A percentile compares a stretch with the other conserved stretches of the same genome.
These are phyloP conservation scores for Copsychus sechellarum DNA, from an alignment of 2,113 vertebrate genomes.

Conservation along the genomic window DNA sequence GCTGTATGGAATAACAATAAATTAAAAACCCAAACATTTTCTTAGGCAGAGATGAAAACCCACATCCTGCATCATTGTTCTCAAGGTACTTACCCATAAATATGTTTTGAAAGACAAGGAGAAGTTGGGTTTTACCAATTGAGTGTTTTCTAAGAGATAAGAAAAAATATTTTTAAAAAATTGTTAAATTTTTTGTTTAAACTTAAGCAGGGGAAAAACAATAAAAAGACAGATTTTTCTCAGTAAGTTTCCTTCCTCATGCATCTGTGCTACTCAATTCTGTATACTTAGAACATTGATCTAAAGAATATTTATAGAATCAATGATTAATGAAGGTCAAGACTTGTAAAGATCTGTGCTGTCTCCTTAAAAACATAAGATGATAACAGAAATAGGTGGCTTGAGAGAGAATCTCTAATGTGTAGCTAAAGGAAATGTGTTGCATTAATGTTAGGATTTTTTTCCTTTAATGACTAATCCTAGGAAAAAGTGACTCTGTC, in stretches of 20 bases:
- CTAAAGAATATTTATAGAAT: not conserved
- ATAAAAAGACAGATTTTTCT: accelerated
- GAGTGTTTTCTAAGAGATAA: not conserved
- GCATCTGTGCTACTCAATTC: not conserved
- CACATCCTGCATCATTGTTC: not conserved
- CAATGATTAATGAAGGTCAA: not conserved
- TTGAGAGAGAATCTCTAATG: not conserved
- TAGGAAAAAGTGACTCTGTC: not conserved
- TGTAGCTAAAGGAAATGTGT: not conserved
- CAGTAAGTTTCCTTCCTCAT: not conserved
- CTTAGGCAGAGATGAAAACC: not conserved
- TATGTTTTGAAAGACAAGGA: not conserved
- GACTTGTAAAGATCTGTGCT: not conserved
- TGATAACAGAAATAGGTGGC: not conserved
- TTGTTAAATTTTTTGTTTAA: not conserved
- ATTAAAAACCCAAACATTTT: not conserved
- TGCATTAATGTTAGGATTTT: not conserved
- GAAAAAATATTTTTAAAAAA: not conserved
- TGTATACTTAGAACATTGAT: not conserved
- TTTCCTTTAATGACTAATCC: not conserved
- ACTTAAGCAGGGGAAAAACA: not conserved
- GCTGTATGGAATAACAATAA: not conserved
- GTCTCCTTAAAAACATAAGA: not conserved
- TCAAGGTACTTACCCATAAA: not conserved
- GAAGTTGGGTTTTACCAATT: not conserved